A percentile compares a stretch with the other conserved stretches of the same genome.
phyloP scores from a whole-genome alignment of 1,140 invertebrate genomes.

The Drosophila nikananu region DNA sequence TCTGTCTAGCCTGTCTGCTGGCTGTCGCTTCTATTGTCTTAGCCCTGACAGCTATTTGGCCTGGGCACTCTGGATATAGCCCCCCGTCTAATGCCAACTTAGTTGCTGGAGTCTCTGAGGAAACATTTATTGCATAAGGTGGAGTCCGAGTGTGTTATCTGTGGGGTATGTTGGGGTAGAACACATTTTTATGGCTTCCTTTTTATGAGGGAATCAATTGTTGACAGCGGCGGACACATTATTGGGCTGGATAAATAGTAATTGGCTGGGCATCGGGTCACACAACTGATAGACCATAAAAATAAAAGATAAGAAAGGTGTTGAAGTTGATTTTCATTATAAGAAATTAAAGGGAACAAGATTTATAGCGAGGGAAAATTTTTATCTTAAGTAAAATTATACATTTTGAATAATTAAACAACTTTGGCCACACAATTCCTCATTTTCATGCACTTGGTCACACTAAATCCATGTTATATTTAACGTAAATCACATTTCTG shows the following conservation, averaged over 20 bases:
- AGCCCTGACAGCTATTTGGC: slow-evolving; percentile 59
- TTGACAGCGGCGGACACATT: slow-evolving; percentile 23
- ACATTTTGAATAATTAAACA: not conserved
- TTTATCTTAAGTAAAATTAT: not conserved
- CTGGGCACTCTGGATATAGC: slow-evolving; percentile 10
- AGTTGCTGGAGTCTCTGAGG: not conserved
- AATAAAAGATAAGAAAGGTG: slow-evolving; percentile 7
- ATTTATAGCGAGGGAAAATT: not conserved
- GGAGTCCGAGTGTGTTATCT: slow-evolving; percentile 9
- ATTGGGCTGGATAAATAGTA: slow-evolving; percentile 38
- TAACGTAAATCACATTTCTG: not conserved
- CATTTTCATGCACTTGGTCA: not conserved
- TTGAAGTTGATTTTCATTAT: not conserved
- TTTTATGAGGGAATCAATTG: slow-evolving; percentile 33
- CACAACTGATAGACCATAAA: slow-evolving; percentile 15
- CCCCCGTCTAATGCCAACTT: slow-evolving; percentile 17
- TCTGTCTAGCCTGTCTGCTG: slow-evolving; percentile 34
- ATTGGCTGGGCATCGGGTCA: slow-evolving; percentile 17
- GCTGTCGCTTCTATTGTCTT: slow-evolving; percentile 38
- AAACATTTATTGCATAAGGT: slow-evolving; percentile 32
- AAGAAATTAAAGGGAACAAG: not conserved
- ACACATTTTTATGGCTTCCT: slow-evolving; percentile 17
- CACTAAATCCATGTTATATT: not conserved
- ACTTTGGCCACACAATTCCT: not conserved
- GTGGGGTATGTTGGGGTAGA: slow-evolving; percentile 13